Evolutionary conservation across 2,888 invertebrate genomes (phyloP).

Genomic region (Sceliomorpha sp.): DNA sequence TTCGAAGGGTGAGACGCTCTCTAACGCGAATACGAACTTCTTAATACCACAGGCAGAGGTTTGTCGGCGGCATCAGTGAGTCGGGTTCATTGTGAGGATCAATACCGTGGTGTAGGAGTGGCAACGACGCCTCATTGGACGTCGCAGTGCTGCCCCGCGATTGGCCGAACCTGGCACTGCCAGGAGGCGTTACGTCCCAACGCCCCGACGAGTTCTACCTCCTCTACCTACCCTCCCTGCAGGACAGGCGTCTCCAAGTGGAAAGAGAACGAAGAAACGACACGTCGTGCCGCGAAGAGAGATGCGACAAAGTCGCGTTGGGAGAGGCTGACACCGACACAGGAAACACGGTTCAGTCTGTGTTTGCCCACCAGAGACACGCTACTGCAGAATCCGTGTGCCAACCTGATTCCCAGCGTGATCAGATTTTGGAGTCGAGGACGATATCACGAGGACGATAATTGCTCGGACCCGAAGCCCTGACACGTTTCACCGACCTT

Average conservation of each 20-base stretch:
- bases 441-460: slow-evolving; percentile 43
- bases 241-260: slow-evolving; percentile 53
- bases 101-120: slow-evolving; percentile 79
- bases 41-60: slow-evolving; percentile 70
- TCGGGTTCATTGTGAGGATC: slow-evolving; percentile 79
- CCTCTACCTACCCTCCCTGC: too few relatives aligned
- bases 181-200: slow-evolving; percentile 74
- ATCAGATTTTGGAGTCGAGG: slow-evolving; percentile 38
- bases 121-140: slow-evolving; percentile 76
- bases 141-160: slow-evolving; percentile 55
- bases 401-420: slow-evolving; percentile 13
- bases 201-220: slow-evolving; percentile 60
- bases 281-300: slow-evolving; percentile 64
- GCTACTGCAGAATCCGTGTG: slow-evolving; percentile 56
- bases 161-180: slow-evolving; percentile 68
- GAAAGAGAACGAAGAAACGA: slow-evolving; percentile 42
- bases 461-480: slow-evolving; percentile 25
- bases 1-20: slow-evolving; percentile 62
- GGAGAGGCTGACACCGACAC: slow-evolving; percentile 72
- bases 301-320: slow-evolving; percentile 60
- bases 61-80: slow-evolving; percentile 57
- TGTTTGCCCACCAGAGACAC: slow-evolving; percentile 79
- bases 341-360: slow-evolving; percentile 76
- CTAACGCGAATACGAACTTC: slow-evolving; percentile 68
- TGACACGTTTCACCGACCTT: slow-evolving; percentile 42